Percentiles rank a stretch among this genome's conserved stretches.
Conservation (phyloP, 64 coral and sea anemone genomes). For the Exaiptasia diaphana region DNA sequence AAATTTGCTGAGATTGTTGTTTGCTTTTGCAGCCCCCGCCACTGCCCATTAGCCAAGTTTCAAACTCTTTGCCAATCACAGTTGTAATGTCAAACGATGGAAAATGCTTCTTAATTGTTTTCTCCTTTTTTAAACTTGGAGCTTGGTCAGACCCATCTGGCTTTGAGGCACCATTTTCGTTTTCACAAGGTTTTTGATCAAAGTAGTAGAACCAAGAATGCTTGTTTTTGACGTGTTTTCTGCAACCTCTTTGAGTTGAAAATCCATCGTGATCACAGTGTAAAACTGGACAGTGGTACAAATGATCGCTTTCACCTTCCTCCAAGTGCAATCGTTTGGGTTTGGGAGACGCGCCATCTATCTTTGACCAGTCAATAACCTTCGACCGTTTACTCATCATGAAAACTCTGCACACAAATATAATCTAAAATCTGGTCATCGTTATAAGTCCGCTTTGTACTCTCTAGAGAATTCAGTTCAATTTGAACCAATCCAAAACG, state of each 20-base stretch:
- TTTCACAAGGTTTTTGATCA: slow-evolving; percentile 9
- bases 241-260: slow-evolving; percentile 14
- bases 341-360: slow-evolving; percentile 9
- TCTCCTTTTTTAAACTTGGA: not conserved
- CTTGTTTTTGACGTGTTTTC: slow-evolving; percentile 25
- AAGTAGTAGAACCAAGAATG: slow-evolving; percentile 38
- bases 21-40: slow-evolving; percentile 18
- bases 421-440: no score
- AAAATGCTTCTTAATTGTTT: not conserved
- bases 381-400: not conserved
- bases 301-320: not conserved
- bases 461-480: no score
- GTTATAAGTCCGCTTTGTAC: no score
- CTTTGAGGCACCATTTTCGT: no score
- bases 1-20: not conserved
- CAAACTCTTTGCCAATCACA: not conserved
- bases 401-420: not conserved
- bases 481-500: no score
- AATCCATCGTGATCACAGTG: slow-evolving; percentile 15
- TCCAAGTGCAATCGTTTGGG: slow-evolving; percentile 32
- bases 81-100: not conserved
- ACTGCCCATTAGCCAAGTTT: not conserved
- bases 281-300: not conserved
- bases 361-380: slow-evolving; percentile 11
- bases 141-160: no score